Evolutionary conservation across 1,140 invertebrate species (phyloP).

Genomic region (Drosophila nannoptera): DNA sequence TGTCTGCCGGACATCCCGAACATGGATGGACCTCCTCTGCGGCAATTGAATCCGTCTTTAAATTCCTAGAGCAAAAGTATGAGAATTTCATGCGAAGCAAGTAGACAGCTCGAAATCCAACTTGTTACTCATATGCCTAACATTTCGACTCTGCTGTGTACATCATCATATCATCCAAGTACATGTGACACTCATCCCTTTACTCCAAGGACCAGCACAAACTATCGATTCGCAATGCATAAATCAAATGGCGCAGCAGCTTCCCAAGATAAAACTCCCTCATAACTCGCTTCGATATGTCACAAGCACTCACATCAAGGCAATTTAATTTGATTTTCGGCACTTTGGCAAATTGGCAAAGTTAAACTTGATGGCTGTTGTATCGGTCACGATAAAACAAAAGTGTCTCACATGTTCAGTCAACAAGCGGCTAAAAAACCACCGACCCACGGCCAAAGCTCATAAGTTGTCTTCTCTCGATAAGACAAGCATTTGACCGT

Average conservation of each 20-base stretch:
- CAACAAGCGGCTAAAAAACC: slow-evolving; percentile 50
- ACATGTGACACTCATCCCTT: slow-evolving; percentile 69
- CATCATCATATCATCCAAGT: slow-evolving; percentile 38
- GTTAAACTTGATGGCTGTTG: slow-evolving; percentile 74
- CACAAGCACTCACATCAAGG: slow-evolving; percentile 74
- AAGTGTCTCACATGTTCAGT: slow-evolving; percentile 53
- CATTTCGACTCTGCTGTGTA: slow-evolving; percentile 35
- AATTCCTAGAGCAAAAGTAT: slow-evolving; percentile 80
- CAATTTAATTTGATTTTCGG: slow-evolving; percentile 78
- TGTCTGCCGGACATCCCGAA: slow-evolving; percentile 81
- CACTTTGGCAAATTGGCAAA: slow-evolving; percentile 64
- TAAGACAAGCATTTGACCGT: slow-evolving; percentile 49
- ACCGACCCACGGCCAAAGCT: slow-evolving; percentile 14
- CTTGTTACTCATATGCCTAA: slow-evolving; percentile 21
- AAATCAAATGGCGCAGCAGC: slow-evolving; percentile 52
- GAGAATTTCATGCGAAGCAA: slow-evolving; percentile 34
- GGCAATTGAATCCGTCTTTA: slow-evolving; percentile 81
- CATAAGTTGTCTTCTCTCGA: slow-evolving; percentile 19
- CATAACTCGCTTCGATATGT: slow-evolving; percentile 61
- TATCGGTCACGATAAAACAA: slow-evolving; percentile 72
- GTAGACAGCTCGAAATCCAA: slow-evolving; percentile 9
- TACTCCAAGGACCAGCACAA: slow-evolving; percentile 66
- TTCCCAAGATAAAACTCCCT: slow-evolving; percentile 20
- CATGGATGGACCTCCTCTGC: slow-evolving; percentile 82
- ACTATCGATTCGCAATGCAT: slow-evolving; percentile 70